Conservation (phyloP, 2,888 invertebrate species). For the Cheilosia vernalis region DNA sequence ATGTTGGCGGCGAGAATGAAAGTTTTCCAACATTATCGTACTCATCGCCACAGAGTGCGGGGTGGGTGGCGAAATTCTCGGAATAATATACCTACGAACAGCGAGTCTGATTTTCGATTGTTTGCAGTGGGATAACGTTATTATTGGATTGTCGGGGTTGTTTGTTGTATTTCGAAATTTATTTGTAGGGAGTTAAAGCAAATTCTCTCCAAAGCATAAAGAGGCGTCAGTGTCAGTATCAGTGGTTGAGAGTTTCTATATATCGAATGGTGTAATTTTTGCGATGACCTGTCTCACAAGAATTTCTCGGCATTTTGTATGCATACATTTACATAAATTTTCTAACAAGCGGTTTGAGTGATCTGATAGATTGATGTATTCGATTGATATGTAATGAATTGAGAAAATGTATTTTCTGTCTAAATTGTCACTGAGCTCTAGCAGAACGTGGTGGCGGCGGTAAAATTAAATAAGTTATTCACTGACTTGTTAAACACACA, state of each 20-base stretch:
- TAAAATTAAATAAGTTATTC: conserved; percentile 4
- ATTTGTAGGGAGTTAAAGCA: too few species aligned
- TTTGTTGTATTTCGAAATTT: not conserved
- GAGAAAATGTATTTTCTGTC: not conserved
- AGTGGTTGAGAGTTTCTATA: too few species aligned
- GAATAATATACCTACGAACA: not conserved
- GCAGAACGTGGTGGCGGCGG: not conserved
- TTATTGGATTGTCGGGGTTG: conserved; percentile 26
- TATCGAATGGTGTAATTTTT: not conserved
- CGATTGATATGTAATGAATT: conserved; percentile 1
- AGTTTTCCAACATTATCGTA: not conserved
- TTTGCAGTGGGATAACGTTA: conserved; percentile 26
- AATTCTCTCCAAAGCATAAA: not conserved
- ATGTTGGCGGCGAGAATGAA: not conserved
- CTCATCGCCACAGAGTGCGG: not conserved
- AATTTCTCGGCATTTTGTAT: not conserved
- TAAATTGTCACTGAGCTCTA: not conserved
- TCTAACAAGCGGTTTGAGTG: not conserved
- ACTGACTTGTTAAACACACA: not conserved
- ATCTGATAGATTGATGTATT: conserved; percentile 11
- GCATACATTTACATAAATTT: conserved; percentile 4
- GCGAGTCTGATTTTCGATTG: not conserved
- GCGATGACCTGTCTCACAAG: not conserved
- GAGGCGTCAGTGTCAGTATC: not conserved
- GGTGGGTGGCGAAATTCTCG: conserved; percentile 5